Evolutionary conservation across 2,797 vertebrate species (phyloP), one percentile per base, ranked within the genome.

Genomic region (Hephaestus fuliginosus): DNA sequence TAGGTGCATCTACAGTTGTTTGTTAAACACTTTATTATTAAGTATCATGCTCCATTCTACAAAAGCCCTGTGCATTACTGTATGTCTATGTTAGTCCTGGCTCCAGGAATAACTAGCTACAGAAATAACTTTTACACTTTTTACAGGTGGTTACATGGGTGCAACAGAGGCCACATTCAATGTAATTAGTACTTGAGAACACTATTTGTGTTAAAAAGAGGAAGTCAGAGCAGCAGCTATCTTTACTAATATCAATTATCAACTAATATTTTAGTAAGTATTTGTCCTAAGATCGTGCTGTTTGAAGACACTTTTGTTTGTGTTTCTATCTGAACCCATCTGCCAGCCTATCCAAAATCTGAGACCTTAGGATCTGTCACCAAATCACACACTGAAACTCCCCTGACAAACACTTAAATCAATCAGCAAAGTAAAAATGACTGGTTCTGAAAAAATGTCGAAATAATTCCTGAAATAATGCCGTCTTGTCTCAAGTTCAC

Each of bases 401-500:
- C 7, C 33, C 33, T 36, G 33, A 36, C 33, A 36, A 36, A 36
- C 33, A 36, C 33, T 36, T 36, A 36, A 4, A 44, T 25, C 25
- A 46, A 9, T 15, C 39, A 43, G n/a, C 30, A 30, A 62, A 60
- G 33, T 36, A n/a, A 12, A 62, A 3, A 4, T 13, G 13, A 62
- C 1, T 41, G 36, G 41, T 18, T 7, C 30, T 30, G 14, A 56
- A 12, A 25, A 44, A 25, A 22, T 4, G 7, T 25, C 4, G 25
- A 69, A 18, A 10, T 33, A n/a, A 60, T 33, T 33, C 5, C 25
- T 73, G 18, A 66, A 49, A 49, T 22, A 1, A 33, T 57, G 14
- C 4, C 18, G 14, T 74, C n/a, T 68, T 46, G 46, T 55, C 51
- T 81, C 0, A 9, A 17, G 46, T 65, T 76, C 46, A 64, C 62